These are phyloP conservation scores for Alosa sapidissima DNA, from an alignment of 2,797 vertebrate species.

Conservation along the genomic window DNA sequence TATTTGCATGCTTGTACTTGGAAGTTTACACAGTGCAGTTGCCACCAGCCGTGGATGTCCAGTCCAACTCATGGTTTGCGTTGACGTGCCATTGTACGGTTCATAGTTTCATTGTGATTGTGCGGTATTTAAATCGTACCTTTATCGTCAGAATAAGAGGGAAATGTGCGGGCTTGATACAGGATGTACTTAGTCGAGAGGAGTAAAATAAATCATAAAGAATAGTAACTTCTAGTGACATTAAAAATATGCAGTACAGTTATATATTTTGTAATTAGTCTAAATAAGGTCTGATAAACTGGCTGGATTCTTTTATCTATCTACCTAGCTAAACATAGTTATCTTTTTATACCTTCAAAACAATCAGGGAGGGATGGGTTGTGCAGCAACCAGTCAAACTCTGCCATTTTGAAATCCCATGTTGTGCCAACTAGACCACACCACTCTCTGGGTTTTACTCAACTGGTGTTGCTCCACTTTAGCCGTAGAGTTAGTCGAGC, in stretches of 20 bases:
- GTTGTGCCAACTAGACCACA: background rate
- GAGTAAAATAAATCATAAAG: conserved; percentile 48
- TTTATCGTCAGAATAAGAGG: background rate
- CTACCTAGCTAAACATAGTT: conserved; percentile 9
- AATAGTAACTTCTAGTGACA: conserved; percentile 37
- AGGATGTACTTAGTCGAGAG: background rate
- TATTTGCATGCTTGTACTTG: background rate
- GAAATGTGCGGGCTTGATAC: background rate
- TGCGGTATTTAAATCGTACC: background rate
- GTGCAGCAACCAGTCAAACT: background rate
- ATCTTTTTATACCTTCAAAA: background rate
- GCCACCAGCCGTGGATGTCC: background rate
- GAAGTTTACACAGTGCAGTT: background rate
- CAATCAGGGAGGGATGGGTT: background rate
- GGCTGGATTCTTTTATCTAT: background rate
- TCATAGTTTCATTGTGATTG: background rate
- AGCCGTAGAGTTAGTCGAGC: background rate
- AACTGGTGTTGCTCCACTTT: background rate
- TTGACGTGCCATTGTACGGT: background rate
- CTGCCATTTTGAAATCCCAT: background rate
- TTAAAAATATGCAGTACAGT: conserved; percentile 40
- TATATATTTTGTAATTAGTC: background rate
- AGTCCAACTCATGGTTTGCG: background rate
- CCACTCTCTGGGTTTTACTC: background rate
- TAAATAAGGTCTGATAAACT: background rate